phyloP scores from a whole-genome alignment of 2,888 invertebrate genomes.

The Sericinus montela region DNA sequence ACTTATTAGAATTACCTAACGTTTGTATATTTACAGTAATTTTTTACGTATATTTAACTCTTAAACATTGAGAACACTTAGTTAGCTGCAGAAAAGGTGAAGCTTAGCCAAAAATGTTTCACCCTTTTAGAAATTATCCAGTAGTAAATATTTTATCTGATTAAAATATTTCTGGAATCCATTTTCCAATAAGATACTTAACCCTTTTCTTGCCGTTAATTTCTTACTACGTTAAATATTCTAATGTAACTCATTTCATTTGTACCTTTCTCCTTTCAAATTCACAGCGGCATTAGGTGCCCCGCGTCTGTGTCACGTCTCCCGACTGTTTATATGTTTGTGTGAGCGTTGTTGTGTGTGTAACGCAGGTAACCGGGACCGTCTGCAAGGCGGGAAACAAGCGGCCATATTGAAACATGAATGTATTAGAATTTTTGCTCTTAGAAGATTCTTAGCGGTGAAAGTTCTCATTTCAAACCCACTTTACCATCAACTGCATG shows the following conservation, averaged over 20 bases:
- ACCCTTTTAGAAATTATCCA: too few relatives aligned
- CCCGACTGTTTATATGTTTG: conserved; percentile 29
- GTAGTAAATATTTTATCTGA: too few relatives aligned
- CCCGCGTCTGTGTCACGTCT: conserved; percentile 64
- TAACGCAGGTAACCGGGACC: conserved; percentile 74
- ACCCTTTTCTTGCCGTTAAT: too few relatives aligned
- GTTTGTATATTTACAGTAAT: too few relatives aligned
- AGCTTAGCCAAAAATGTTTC: too few relatives aligned
- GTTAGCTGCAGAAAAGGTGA: too few relatives aligned
- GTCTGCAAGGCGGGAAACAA: conserved; percentile 53
- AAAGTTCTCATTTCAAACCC: conserved; percentile 18
- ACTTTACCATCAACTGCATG: neutral
- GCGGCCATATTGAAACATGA: conserved; percentile 46
- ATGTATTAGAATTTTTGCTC: conserved; percentile 55
- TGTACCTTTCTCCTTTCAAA: conserved; percentile 43
- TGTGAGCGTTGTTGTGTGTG: conserved; percentile 34
- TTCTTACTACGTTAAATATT: too few relatives aligned
- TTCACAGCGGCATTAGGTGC: conserved; percentile 49
- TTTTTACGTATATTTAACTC: too few relatives aligned
- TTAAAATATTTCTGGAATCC: too few relatives aligned
- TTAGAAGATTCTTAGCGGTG: conserved; percentile 61
- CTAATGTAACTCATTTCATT: conserved; percentile 25
- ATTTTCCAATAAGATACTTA: too few relatives aligned
- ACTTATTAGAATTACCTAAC: too few relatives aligned
- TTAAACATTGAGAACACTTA: too few relatives aligned